Base-by-base conservation (phyloP, 2,888 invertebrate species). In the Eristalinus aeneus region DNA sequence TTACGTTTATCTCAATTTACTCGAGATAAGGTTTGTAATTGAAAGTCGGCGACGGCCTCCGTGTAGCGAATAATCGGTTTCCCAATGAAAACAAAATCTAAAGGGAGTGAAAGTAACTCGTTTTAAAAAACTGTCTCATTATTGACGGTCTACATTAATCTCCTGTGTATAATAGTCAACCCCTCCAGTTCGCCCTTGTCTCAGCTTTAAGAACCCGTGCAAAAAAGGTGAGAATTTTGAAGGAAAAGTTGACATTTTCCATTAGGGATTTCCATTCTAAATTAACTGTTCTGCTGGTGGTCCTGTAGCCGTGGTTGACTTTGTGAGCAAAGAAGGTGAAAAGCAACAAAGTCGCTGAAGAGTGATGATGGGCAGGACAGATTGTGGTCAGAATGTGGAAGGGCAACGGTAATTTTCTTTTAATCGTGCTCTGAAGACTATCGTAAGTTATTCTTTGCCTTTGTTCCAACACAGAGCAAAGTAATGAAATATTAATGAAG, bases 401-500 rank as follows among this genome's bases (percentile, higher is more conserved):
- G 58, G 68, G 53, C 58, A 39, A 46, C 53, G 67, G 73, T 54
- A 83, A 77, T 77, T 77, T 68, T 32, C 31, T 54, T n/a, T 76
- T 60, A 64, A 34, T 60, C 53, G 22, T 16, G 23, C 36, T 58
- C 56, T 20, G 32, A 72, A 72, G 78, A 83, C 74, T 16, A 22
- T 65, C 54, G 74, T 74, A 69, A 83, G 68, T 36, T 75, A 67
- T 84, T 61, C 71, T 78, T 54, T 36, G n/a, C 69, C 73, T 74
- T 74, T 83, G 63, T 76, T 73, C 74, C 83, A 78, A 84, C 78
- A 69, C 61, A 79, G 60, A 61, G 23, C 31, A 69, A 65, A 74
- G 68, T 63, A 84, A 84, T 84, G 83, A 65, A 84, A 84, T 84
- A 74, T 74, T 75, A 71, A 75, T 79, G 65, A 69, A 65, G 64